These are phyloP conservation scores for Bradypodion ventrale DNA, from an alignment of 2,797 vertebrate genomes.

Conservation along the genomic window DNA sequence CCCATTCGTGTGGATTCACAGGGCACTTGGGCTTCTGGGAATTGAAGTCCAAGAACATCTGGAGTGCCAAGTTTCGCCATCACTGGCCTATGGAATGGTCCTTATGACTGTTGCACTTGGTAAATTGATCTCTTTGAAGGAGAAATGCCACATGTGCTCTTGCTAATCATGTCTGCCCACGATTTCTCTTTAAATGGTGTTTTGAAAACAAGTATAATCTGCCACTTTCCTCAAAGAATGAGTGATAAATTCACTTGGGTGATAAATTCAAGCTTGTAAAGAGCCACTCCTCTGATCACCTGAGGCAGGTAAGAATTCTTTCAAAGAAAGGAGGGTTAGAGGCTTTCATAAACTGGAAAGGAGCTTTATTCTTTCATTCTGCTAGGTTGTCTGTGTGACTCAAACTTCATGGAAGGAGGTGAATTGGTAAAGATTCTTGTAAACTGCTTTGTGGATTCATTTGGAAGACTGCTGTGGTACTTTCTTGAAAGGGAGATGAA, in stretches of 20 bases:
- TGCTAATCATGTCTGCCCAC: not conserved
- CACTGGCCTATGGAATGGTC: no score
- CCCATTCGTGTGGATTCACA: no score
- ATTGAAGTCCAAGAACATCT: no score
- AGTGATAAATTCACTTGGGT: not conserved
- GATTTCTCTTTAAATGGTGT: not conserved
- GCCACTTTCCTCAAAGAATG: not conserved
- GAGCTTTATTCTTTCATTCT: not conserved
- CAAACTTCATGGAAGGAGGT: not conserved
- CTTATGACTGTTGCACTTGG: not conserved
- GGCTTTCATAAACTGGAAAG: not conserved
- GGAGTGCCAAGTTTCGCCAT: no score
- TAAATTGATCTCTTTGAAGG: not conserved
- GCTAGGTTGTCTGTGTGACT: not conserved
- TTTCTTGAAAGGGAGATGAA: not conserved
- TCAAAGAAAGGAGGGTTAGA: not conserved
- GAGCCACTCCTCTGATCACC: not conserved
- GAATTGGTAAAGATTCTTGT: not conserved
- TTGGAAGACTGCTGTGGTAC: not conserved
- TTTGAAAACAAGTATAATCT: not conserved
- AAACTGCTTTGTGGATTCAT: not conserved
- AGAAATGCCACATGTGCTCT: not conserved
- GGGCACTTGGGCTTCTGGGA: no score
- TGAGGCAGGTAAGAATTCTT: not conserved
- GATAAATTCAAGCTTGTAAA: constrained; percentile 7